Conservation (phyloP, 2,797 vertebrate genomes). For the Anolis apletophallus region DNA sequence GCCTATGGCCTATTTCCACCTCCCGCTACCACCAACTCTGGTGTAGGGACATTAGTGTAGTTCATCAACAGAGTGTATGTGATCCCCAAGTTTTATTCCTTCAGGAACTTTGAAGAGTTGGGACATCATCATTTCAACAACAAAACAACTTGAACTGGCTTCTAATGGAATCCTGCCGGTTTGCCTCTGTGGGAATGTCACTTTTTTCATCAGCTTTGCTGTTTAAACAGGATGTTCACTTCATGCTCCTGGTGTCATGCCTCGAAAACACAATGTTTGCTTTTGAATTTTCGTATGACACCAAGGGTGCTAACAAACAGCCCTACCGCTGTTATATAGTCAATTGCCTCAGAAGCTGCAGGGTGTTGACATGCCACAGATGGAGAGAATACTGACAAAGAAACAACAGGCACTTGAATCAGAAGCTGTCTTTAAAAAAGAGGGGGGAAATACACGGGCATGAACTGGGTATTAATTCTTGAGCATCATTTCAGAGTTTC, state of each 20-base stretch:
- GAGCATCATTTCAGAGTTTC: slow-evolving; percentile 15
- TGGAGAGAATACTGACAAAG: slow-evolving; percentile 52
- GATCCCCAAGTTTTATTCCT: neutral
- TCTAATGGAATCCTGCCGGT: slow-evolving; percentile 42
- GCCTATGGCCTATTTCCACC: too few species aligned
- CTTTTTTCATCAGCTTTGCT: slow-evolving; percentile 47
- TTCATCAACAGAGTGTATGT: too few species aligned
- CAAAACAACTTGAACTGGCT: slow-evolving; percentile 44
- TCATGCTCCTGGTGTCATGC: slow-evolving; percentile 37
- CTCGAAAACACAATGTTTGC: slow-evolving; percentile 42
- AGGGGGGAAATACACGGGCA: slow-evolving; percentile 49
- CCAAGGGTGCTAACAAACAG: slow-evolving; percentile 55
- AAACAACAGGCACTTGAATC: slow-evolving; percentile 16
- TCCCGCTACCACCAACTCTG: too few species aligned
- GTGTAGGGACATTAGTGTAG: too few species aligned
- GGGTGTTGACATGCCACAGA: slow-evolving; percentile 58
- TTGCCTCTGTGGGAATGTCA: slow-evolving; percentile 54
- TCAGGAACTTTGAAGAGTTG: neutral
- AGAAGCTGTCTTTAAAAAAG: slow-evolving; percentile 45
- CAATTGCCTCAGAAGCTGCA: slow-evolving; percentile 53
- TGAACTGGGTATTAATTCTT: slow-evolving; percentile 7
- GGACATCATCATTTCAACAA: slow-evolving; percentile 18
- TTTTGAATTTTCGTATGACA: slow-evolving; percentile 54
- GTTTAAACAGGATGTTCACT: slow-evolving; percentile 45
- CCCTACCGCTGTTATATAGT: slow-evolving; percentile 48